phyloP scores from a whole-genome alignment of 2,888 invertebrate species.

The Megamerina dolium region DNA sequence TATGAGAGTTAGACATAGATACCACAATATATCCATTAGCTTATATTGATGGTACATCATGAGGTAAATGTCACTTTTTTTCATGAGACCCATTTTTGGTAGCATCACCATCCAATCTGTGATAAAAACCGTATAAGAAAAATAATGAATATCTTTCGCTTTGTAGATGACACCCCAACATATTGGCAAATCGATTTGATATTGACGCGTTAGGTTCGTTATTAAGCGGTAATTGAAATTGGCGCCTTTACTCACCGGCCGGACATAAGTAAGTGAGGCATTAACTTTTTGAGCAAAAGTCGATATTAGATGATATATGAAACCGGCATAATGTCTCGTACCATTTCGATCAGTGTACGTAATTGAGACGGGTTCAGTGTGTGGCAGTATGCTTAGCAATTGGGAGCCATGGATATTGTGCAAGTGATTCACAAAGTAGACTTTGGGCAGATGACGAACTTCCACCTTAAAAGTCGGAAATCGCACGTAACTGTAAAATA shows the following conservation, averaged over 20 bases:
- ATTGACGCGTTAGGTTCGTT: conserved; percentile 3
- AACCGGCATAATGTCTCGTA: conserved; percentile 2
- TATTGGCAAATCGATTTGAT: conserved; percentile 10
- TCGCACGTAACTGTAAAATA: conserved; percentile 4
- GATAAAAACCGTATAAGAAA: conserved; percentile 10
- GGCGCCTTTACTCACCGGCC: conserved; percentile 2
- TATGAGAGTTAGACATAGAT: not conserved
- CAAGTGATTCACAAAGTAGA: conserved; percentile 6
- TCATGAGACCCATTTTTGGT: not conserved
- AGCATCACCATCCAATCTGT: conserved; percentile 13
- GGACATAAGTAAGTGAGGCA: conserved; percentile 3
- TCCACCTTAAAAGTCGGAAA: conserved; percentile 10
- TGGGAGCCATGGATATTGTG: conserved; percentile 2
- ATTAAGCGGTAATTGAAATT: conserved; percentile 4
- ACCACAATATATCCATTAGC: too few species aligned
- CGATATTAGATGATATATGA: conserved; percentile 8
- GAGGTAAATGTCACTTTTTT: not conserved
- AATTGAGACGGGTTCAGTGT: conserved; percentile 7
- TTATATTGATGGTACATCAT: not conserved
- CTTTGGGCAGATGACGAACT: not conserved
- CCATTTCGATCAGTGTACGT: conserved; percentile 3
- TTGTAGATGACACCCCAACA: too few species aligned
- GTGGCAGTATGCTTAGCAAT: conserved; percentile 5
- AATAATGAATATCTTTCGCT: too few species aligned
- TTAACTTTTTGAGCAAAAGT: conserved; percentile 5